A percentile compares a stretch with the other conserved stretches of the same genome.
Conservation (phyloP, 2,888 invertebrate species). For the Pollenia angustigena region DNA sequence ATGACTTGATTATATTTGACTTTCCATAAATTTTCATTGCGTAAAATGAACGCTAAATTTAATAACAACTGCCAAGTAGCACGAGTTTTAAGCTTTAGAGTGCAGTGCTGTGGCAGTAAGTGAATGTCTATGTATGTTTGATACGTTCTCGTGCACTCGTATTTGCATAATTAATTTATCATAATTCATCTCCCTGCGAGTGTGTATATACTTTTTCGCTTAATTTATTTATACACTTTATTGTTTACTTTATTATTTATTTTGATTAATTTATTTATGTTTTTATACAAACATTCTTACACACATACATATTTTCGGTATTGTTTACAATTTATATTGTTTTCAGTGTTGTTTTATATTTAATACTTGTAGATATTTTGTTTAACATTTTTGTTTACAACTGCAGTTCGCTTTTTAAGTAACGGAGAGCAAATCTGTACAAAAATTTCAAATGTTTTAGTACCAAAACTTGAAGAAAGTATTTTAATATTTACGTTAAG, state of each 20-base stretch:
- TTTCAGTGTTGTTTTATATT: background rate
- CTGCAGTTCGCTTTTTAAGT: too few relatives aligned
- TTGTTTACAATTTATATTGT: slow-evolving; percentile 17
- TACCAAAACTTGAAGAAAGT: too few relatives aligned
- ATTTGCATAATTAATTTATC: slow-evolving; percentile 65
- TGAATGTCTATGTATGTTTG: background rate
- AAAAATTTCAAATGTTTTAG: too few relatives aligned
- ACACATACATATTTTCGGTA: background rate
- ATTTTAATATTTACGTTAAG: too few relatives aligned
- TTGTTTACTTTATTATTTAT: slow-evolving; percentile 52
- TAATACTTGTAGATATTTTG: too few relatives aligned
- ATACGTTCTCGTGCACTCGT: background rate
- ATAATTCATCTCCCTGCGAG: slow-evolving; percentile 29
- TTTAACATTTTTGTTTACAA: too few relatives aligned
- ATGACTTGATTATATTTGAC: slow-evolving; percentile 67
- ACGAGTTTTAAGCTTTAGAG: background rate
- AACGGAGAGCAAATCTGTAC: too few relatives aligned
- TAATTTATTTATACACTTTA: slow-evolving; percentile 56
- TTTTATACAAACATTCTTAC: background rate
- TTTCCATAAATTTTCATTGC: slow-evolving; percentile 61
- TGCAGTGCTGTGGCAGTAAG: background rate
- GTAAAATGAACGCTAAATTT: slow-evolving; percentile 61
- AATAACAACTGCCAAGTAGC: slow-evolving; percentile 31
- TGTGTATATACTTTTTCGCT: slow-evolving; percentile 42
- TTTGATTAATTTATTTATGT: slow-evolving; percentile 46